phyloP scores from a whole-genome alignment of 2,888 invertebrate genomes.

The Athalia rosae region DNA sequence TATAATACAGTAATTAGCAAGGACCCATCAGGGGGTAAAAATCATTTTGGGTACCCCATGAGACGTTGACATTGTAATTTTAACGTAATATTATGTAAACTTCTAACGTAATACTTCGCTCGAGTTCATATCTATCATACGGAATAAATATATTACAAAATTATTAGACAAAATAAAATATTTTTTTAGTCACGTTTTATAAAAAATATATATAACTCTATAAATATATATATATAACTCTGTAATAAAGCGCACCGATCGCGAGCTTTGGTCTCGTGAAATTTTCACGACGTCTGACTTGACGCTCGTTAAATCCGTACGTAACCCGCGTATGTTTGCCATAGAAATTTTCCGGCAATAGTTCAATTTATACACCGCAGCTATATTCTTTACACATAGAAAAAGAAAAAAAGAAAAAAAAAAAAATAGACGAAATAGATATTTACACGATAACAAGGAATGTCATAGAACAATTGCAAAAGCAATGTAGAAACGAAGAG shows the following conservation, averaged over 20 bases:
- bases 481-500: neutral
- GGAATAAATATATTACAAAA: too few species aligned
- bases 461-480: neutral
- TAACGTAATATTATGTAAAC: too few species aligned
- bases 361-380: neutral
- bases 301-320: neutral
- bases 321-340: neutral
- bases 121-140: too few species aligned
- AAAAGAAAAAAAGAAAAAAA: neutral
- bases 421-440: neutral
- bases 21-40: neutral
- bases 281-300: neutral
- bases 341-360: slow-evolving; percentile 1
- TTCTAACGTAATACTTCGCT: too few species aligned
- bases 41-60: too few species aligned
- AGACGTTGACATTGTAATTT: too few species aligned
- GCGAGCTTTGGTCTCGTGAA: too few species aligned
- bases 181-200: too few species aligned
- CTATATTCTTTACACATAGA: neutral
- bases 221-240: too few species aligned
- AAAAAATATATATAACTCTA: too few species aligned
- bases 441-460: neutral
- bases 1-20: slow-evolving; percentile 16
- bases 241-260: too few species aligned
- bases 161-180: too few species aligned